Evolutionary conservation across 2,888 invertebrate species (phyloP).

Genomic region (Sarcophaga variegata): DNA sequence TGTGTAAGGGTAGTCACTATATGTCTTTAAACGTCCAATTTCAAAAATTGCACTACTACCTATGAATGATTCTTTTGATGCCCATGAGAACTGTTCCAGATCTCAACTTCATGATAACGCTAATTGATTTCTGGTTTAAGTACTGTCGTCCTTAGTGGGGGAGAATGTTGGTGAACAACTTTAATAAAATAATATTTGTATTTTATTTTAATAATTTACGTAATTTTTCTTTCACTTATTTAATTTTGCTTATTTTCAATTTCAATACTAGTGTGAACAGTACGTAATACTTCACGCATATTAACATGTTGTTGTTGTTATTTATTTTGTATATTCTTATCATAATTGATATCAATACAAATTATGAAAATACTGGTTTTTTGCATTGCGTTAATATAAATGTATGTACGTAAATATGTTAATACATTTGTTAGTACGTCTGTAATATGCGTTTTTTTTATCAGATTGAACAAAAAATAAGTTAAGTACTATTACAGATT

Average conservation of each 20-base stretch:
- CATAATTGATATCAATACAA: too few relatives aligned
- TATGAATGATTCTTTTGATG: constrained; percentile 1
- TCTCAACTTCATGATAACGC: not conserved
- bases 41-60: not conserved
- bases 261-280: too few relatives aligned
- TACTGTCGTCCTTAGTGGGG: constrained; percentile 22
- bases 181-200: not conserved
- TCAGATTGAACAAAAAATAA: too few relatives aligned
- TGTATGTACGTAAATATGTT: not conserved
- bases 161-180: constrained; percentile 17
- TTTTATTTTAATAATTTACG: not conserved
- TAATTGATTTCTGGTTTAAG: not conserved
- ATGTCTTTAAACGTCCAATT: not conserved
- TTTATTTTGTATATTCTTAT: not conserved
- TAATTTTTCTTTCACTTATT: too few relatives aligned
- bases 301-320: too few relatives aligned
- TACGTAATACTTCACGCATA: too few relatives aligned
- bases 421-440: not conserved
- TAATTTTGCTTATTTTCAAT: too few relatives aligned
- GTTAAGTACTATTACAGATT: too few relatives aligned
- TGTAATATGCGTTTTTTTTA: too few relatives aligned
- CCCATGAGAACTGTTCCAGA: not conserved
- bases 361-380: too few relatives aligned
- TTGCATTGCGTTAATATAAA: not conserved
- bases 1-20: not conserved